phyloP scores from a whole-genome alignment of 2,797 vertebrate species.

The Melanotaenia boesemani region DNA sequence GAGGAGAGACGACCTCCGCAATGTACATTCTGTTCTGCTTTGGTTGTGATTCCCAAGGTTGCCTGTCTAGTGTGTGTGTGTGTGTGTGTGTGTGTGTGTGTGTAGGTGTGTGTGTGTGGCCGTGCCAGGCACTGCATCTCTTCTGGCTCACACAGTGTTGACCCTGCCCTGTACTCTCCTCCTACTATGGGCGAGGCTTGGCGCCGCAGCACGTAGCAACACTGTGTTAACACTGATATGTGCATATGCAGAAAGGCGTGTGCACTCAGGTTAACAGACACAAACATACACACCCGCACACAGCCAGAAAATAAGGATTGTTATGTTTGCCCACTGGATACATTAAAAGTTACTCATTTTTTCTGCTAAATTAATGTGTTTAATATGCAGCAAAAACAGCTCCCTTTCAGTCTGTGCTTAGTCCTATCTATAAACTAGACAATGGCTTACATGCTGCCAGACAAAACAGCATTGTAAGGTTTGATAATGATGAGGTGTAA shows the following conservation, averaged over 20 bases:
- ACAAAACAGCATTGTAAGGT: slow-evolving; percentile 37
- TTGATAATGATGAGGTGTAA: slow-evolving; percentile 51
- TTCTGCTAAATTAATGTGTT: background rate
- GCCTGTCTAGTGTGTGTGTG: slow-evolving; percentile 65
- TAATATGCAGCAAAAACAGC: background rate
- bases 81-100: slow-evolving; percentile 51
- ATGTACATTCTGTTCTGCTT: slow-evolving; percentile 89
- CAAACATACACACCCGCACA: slow-evolving; percentile 31
- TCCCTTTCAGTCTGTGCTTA: slow-evolving; percentile 1
- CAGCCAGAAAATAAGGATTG: slow-evolving; percentile 25
- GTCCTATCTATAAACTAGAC: slow-evolving; percentile 33
- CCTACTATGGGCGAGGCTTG: slow-evolving; percentile 79
- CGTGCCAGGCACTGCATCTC: slow-evolving; percentile 95
- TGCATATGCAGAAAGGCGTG: slow-evolving; percentile 57
- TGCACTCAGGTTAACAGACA: slow-evolving; percentile 49
- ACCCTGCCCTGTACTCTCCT: slow-evolving; percentile 86
- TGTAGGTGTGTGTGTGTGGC: slow-evolving; percentile 79
- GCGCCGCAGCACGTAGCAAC: slow-evolving; percentile 64
- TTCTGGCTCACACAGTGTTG: slow-evolving; percentile 86
- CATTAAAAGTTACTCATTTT: slow-evolving; percentile 17
- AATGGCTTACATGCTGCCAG: slow-evolving; percentile 33
- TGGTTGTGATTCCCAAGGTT: slow-evolving; percentile 86
- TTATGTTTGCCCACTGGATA: slow-evolving; percentile 27
- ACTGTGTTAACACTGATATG: slow-evolving; percentile 67
- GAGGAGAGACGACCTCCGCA: slow-evolving; percentile 71